Evolutionary conservation across 2,113 vertebrate species (phyloP).

Genomic region (Eulacestoma nigropectus): DNA sequence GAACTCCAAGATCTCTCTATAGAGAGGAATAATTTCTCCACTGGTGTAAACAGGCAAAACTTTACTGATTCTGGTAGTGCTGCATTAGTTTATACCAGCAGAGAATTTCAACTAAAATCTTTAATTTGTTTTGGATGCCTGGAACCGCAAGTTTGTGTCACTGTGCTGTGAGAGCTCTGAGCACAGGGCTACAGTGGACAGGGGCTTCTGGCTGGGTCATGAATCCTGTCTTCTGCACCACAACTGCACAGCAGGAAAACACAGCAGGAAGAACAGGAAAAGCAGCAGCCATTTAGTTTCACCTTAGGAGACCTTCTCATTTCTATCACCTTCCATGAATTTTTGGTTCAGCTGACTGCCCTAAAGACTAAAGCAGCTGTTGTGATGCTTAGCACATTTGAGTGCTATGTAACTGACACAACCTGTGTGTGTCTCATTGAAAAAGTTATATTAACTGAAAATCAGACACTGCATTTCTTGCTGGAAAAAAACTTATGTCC

Average conservation of each 20-base stretch:
- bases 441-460: not conserved
- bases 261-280: not conserved
- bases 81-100: not conserved
- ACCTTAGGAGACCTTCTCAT: not conserved
- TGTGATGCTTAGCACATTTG: not conserved
- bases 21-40: slow-evolving; percentile 20
- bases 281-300: not conserved
- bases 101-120: not conserved
- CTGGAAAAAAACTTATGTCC: not conserved
- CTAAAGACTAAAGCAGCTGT: not conserved
- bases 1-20: not conserved
- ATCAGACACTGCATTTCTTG: not conserved
- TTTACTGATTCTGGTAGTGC: not conserved
- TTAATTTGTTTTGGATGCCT: not conserved
- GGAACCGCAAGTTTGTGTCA: not conserved
- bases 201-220: not conserved
- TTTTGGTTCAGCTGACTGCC: not conserved
- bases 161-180: not conserved
- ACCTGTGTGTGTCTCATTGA: not conserved
- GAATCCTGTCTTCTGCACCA: not conserved
- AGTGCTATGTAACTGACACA: not conserved
- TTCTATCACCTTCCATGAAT: not conserved
- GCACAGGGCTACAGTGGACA: not conserved
- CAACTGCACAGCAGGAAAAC: not conserved
- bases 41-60: not conserved